Evolutionary conservation across 2,113 vertebrate species (phyloP).

Genomic region (Tenrec ecaudatus): DNA sequence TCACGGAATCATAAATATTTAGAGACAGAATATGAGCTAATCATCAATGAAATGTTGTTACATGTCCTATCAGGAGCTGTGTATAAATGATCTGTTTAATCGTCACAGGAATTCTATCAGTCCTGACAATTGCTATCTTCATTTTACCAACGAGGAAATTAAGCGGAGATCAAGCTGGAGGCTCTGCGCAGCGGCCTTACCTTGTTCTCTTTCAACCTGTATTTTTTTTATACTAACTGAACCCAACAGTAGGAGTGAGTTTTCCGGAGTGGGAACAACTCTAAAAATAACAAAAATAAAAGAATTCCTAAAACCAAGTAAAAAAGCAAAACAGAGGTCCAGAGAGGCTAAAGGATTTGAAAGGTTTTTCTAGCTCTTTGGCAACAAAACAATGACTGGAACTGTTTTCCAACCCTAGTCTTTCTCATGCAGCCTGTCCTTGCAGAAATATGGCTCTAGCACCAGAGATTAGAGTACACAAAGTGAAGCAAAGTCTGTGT

Average conservation of each 20-base stretch:
- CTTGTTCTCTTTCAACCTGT: neutral
- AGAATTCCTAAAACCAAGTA: too few species aligned
- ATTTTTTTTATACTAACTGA: neutral
- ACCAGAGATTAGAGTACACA: neutral
- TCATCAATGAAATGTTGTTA: neutral
- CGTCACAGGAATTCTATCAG: neutral
- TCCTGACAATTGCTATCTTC: neutral
- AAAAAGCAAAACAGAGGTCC: neutral
- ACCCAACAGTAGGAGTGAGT: neutral
- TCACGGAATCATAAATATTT: conserved; percentile 23
- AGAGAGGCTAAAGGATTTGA: neutral
- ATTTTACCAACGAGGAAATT: neutral
- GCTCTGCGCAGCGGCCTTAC: neutral
- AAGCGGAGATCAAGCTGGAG: neutral
- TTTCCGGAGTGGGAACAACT: neutral
- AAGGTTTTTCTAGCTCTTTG: neutral
- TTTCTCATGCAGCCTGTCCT: rapidly evolving
- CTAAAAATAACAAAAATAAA: neutral
- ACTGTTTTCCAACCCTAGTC: neutral
- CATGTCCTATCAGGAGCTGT: neutral
- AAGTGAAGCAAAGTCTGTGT: neutral
- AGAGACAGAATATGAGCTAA: neutral
- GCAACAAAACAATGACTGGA: rapidly evolving
- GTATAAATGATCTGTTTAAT: neutral
- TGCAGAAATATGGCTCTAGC: too few species aligned